These are phyloP conservation scores for Spea hammondii DNA, from an alignment of 2,797 vertebrate species.

Conservation along the genomic window DNA sequence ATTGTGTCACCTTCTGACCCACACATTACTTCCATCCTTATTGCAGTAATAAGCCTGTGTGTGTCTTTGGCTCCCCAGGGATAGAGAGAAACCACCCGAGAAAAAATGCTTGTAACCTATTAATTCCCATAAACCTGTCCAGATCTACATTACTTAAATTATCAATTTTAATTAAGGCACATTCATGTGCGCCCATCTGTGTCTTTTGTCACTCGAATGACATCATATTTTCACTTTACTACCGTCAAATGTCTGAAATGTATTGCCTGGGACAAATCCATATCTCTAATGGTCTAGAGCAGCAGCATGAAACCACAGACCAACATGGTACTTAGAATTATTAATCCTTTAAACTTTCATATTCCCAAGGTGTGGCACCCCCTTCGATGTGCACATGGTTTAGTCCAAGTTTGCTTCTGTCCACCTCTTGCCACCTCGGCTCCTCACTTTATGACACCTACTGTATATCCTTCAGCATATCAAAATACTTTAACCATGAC, in stretches of 20 bases:
- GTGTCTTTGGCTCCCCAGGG: background rate
- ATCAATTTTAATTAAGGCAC: conserved; percentile 15
- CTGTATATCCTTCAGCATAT: too few species aligned
- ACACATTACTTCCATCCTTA: background rate
- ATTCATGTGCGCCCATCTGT: background rate
- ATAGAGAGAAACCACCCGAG: conserved; percentile 12
- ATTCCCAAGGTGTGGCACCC: too few species aligned
- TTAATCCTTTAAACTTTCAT: too few species aligned
- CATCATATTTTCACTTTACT: background rate
- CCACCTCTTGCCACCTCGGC: too few species aligned
- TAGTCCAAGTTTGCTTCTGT: too few species aligned
- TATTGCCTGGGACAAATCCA: too few species aligned
- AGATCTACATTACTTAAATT: conserved; percentile 26
- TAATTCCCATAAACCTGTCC: conserved; percentile 19
- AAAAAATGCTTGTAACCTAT: conserved; percentile 1
- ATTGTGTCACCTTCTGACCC: conserved; percentile 33
- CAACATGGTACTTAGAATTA: too few species aligned
- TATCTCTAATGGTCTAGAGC: too few species aligned
- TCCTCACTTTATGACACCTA: too few species aligned
- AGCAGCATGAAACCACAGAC: too few species aligned
- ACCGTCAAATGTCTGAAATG: background rate
- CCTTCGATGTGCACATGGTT: too few species aligned
- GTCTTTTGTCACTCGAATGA: background rate
- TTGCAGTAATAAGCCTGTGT: background rate
- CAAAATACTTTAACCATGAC: too few species aligned